A percentile compares a stretch with the other conserved stretches of the same genome.
Evolutionary conservation across 2,797 vertebrate genomes (phyloP).

Genomic region (Lagothrix lagotricha): DNA sequence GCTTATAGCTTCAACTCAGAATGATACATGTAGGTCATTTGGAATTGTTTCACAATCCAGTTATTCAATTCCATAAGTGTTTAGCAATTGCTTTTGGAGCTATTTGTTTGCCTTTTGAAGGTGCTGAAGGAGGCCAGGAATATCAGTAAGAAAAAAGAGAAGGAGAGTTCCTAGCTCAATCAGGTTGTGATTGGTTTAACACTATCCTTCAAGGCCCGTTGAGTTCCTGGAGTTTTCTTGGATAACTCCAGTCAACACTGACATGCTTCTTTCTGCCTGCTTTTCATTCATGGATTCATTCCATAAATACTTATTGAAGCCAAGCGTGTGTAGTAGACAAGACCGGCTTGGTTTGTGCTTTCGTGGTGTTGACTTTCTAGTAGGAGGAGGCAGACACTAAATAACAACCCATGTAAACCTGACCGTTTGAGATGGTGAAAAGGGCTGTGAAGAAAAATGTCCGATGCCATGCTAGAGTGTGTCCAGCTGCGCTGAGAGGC

Average conservation of each 20-base stretch:
- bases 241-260: neutral
- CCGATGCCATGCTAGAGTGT: neutral
- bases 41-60: neutral
- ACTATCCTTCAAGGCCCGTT: neutral
- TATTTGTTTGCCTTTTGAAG: neutral
- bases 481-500: neutral
- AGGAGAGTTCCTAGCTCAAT: neutral
- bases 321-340: neutral
- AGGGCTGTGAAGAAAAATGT: neutral
- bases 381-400: neutral
- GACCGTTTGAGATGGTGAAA: neutral
- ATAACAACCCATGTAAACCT: neutral
- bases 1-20: neutral
- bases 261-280: neutral
- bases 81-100: neutral
- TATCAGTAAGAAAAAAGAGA: neutral
- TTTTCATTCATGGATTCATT: neutral
- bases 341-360: neutral
- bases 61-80: neutral
- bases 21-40: neutral
- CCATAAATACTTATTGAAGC: neutral
- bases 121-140: neutral
- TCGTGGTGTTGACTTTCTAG: neutral
- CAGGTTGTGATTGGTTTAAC: neutral
- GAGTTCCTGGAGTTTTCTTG: neutral